Conservation (phyloP, 2,888 invertebrate genomes). For the Acronicta aceris region DNA sequence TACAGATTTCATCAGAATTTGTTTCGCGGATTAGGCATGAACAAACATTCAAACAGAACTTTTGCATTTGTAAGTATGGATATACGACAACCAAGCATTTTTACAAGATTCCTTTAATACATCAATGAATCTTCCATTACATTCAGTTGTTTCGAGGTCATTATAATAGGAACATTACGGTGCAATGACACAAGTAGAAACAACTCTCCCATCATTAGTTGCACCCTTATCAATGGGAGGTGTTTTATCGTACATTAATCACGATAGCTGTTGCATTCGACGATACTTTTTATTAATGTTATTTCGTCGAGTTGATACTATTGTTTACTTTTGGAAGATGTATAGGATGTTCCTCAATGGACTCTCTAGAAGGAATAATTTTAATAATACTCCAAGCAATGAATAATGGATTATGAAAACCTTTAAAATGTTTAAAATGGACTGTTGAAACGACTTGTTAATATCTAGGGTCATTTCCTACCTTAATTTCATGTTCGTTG, state of each 20-base stretch:
- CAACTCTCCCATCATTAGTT: conserved; percentile 48
- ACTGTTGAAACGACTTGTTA: too few species aligned
- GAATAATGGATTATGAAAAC: not conserved
- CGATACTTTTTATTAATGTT: conserved; percentile 54
- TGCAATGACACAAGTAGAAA: conserved; percentile 36
- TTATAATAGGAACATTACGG: conserved; percentile 34
- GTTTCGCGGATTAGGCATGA: too few species aligned
- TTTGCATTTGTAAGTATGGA: too few species aligned
- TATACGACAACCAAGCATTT: too few species aligned
- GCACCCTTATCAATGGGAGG: conserved; percentile 56
- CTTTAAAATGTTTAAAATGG: not conserved
- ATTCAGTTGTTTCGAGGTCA: conserved; percentile 9
- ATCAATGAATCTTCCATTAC: not conserved
- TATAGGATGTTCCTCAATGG: not conserved
- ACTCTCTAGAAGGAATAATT: not conserved
- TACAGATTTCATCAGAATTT: too few species aligned
- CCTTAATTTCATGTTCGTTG: too few species aligned
- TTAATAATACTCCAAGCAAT: not conserved
- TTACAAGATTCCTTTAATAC: not conserved
- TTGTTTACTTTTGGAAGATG: conserved; percentile 45
- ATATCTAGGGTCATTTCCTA: too few species aligned
- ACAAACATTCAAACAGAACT: too few species aligned
- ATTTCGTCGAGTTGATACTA: conserved; percentile 51
- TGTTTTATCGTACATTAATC: conserved; percentile 66
- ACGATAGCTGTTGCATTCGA: conserved; percentile 51